Evolutionary conservation across 2,797 vertebrate genomes (phyloP).

Genomic region (Myotis daubentonii): DNA sequence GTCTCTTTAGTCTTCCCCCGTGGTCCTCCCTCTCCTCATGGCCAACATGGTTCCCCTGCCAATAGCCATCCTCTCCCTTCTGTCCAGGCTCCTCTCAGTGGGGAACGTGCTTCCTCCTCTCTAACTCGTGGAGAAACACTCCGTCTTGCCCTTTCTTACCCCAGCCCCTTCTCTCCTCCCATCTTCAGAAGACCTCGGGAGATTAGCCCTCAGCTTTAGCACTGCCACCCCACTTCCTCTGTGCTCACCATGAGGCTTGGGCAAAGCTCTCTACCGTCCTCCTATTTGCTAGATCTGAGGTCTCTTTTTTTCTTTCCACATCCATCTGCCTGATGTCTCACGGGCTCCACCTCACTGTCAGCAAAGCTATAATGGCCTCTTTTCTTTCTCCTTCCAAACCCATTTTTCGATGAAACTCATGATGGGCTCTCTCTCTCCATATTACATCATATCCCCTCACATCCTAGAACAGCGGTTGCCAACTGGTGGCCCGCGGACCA

Average conservation of each 20-base stretch:
- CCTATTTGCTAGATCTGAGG: background rate
- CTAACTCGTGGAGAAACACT: background rate
- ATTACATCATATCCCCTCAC: background rate
- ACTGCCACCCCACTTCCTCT: background rate
- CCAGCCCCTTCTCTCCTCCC: background rate
- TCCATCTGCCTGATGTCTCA: background rate
- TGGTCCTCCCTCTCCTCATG: background rate
- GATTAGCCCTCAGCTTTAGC: background rate
- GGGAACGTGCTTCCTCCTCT: background rate
- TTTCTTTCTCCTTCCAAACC: background rate
- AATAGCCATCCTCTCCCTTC: background rate
- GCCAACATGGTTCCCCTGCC: background rate
- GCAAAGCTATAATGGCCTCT: background rate
- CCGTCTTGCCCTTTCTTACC: background rate
- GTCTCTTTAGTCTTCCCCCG: background rate
- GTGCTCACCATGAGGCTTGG: background rate
- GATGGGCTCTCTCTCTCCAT: background rate
- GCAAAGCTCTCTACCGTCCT: background rate
- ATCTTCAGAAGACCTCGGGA: background rate
- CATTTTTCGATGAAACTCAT: background rate
- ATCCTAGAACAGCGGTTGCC: no score
- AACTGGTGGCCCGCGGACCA: fast-evolving
- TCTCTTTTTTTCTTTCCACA: background rate
- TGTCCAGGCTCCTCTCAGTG: background rate
- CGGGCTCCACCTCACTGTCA: background rate